Conservation (phyloP, 2,113 vertebrate genomes). For the Eolophus roseicapilla region DNA sequence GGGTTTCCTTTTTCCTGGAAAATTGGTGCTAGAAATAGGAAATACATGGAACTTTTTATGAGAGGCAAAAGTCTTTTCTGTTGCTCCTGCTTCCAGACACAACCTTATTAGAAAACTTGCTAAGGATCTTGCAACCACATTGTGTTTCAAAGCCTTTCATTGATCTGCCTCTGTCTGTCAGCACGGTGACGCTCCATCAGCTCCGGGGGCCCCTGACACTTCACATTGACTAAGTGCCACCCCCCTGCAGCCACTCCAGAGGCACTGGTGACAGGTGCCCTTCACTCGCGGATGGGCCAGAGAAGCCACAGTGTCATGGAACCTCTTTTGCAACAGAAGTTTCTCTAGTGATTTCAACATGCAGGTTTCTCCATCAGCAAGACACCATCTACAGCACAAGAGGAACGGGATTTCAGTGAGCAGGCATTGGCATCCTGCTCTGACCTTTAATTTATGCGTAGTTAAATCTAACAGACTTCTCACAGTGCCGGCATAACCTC, state of each 20-base stretch:
- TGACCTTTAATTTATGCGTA: neutral
- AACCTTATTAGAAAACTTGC: neutral
- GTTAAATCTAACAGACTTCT: neutral
- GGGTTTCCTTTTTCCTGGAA: neutral
- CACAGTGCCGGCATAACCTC: neutral
- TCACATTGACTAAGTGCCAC: neutral
- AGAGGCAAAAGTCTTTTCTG: neutral
- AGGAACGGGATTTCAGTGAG: neutral
- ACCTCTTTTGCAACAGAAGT: neutral
- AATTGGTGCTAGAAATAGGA: neutral
- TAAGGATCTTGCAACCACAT: neutral
- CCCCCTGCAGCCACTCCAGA: neutral
- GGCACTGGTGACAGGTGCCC: neutral
- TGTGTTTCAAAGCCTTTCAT: slow-evolving; percentile 1
- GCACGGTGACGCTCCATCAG: neutral
- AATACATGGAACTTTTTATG: neutral
- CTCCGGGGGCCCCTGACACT: neutral
- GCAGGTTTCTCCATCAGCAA: neutral
- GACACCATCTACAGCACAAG: neutral
- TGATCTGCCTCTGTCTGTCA: neutral
- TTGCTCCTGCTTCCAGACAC: neutral
- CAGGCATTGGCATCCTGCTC: neutral
- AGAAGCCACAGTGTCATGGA: neutral
- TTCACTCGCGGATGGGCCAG: neutral
- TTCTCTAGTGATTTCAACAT: neutral